Conservation (phyloP, 2,797 vertebrate species). For the Lateolabrax maculatus region DNA sequence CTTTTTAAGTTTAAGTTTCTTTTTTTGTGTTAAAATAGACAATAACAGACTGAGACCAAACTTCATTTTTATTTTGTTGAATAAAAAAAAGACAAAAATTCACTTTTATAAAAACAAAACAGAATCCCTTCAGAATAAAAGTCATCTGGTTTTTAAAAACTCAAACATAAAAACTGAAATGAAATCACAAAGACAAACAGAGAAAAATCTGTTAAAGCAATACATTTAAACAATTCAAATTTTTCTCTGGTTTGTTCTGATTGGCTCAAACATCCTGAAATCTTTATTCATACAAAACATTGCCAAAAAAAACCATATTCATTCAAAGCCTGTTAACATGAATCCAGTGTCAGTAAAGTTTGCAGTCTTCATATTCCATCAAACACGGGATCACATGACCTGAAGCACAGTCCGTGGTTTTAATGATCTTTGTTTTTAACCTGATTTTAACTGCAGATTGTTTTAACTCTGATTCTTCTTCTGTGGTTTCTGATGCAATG, state of each 20-base stretch:
- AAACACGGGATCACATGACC: slow-evolving; percentile 21
- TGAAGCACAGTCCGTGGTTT: background rate
- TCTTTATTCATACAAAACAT: slow-evolving; percentile 29
- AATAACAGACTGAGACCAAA: slow-evolving; percentile 1
- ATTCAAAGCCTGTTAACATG: slow-evolving; percentile 2
- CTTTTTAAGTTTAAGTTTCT: no score
- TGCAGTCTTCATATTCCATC: background rate
- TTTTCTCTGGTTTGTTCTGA: background rate
- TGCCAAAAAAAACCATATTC: slow-evolving; percentile 1
- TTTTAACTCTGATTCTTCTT: slow-evolving; percentile 26
- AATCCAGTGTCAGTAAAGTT: slow-evolving; percentile 58
- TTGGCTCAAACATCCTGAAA: slow-evolving; percentile 16
- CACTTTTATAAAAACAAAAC: slow-evolving; percentile 34
- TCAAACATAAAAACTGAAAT: background rate
- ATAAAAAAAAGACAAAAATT: slow-evolving; percentile 55
- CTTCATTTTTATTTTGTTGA: slow-evolving; percentile 34
- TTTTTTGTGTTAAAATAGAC: no score
- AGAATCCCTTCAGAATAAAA: slow-evolving; percentile 44
- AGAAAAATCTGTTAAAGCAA: background rate
- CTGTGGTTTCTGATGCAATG: slow-evolving; percentile 3
- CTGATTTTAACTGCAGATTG: background rate
- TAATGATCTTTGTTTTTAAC: background rate
- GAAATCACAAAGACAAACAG: background rate
- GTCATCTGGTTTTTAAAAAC: background rate
- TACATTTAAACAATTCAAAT: background rate